A percentile compares a stretch with the other conserved stretches of the same genome.
phyloP scores from a whole-genome alignment of 1,140 invertebrate genomes.

The Lucilia cuprina region DNA sequence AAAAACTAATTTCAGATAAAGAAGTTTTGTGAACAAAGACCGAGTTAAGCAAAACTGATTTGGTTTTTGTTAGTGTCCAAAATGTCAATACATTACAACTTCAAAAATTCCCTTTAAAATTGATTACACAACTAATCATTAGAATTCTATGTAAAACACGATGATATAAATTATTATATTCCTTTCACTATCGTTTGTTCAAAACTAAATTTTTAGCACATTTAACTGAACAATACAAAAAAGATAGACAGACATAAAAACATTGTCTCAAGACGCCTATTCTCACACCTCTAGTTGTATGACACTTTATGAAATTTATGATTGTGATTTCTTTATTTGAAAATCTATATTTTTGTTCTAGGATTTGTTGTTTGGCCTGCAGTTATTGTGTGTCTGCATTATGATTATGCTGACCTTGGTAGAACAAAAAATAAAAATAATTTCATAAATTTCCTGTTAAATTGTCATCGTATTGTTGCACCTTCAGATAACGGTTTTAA shows the following conservation, averaged over 20 bases:
- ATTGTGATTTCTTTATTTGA: slow-evolving; percentile 12
- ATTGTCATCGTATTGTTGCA: neutral
- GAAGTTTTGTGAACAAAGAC: too few relatives aligned
- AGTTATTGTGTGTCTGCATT: neutral
- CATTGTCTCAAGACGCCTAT: neutral
- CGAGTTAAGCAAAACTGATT: too few relatives aligned
- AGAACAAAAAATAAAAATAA: neutral
- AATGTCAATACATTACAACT: too few relatives aligned
- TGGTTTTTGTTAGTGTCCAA: too few relatives aligned
- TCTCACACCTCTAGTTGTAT: slow-evolving; percentile 1
- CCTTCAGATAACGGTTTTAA: slow-evolving; percentile 10
- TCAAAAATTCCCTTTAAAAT: too few relatives aligned
- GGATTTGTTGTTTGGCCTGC: neutral
- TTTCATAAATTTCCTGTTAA: slow-evolving; percentile 26
- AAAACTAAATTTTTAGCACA: too few relatives aligned
- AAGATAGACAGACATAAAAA: too few relatives aligned
- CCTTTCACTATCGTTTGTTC: neutral
- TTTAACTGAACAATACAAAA: too few relatives aligned
- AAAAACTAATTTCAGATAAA: too few relatives aligned
- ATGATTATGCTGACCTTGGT: neutral
- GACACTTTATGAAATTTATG: slow-evolving; percentile 32
- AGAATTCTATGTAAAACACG: too few relatives aligned
- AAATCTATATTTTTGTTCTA: neutral
- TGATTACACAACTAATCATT: too few relatives aligned
- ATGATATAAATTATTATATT: too few relatives aligned